These are phyloP conservation scores for Spea bombifrons DNA, from an alignment of 2,113 vertebrate species.

Conservation along the genomic window DNA sequence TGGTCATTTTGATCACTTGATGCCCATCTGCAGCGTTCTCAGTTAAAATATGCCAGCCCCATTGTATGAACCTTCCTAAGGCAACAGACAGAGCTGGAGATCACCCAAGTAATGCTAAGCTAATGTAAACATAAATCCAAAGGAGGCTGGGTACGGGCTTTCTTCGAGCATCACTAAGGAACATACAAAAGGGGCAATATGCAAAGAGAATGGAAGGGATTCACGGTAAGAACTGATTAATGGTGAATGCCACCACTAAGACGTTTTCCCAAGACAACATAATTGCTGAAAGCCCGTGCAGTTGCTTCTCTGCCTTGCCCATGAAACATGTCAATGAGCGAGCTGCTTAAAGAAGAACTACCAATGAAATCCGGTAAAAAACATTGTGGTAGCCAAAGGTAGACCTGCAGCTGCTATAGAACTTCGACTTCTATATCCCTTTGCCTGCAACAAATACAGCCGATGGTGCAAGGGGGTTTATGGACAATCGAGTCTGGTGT, in stretches of 20 bases:
- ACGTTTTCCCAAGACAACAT: slow-evolving; percentile 25
- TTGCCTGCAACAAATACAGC: too few species aligned
- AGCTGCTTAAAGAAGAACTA: too few species aligned
- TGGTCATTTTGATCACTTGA: slow-evolving; percentile 9
- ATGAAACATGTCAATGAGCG: too few species aligned
- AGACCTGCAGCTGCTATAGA: too few species aligned
- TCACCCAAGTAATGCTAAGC: neutral
- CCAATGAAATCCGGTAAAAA: too few species aligned
- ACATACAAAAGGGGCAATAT: slow-evolving; percentile 33
- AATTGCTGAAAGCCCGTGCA: slow-evolving; percentile 7
- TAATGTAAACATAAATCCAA: slow-evolving; percentile 36
- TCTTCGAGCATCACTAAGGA: slow-evolving; percentile 9
- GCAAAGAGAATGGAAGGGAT: slow-evolving; percentile 25
- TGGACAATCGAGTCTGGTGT: too few species aligned
- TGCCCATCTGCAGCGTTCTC: slow-evolving; percentile 8
- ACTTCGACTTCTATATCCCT: too few species aligned
- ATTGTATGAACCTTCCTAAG: neutral
- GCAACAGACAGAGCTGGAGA: neutral
- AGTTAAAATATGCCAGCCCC: neutral
- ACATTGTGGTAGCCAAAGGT: too few species aligned
- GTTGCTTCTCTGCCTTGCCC: too few species aligned
- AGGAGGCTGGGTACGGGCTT: slow-evolving; percentile 25
- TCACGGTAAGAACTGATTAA: slow-evolving; percentile 20
- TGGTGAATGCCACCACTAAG: neutral
- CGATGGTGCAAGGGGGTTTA: too few species aligned